These are phyloP conservation scores for Conus ventricosus DNA, from an alignment of 1,140 invertebrate species.

Conservation along the genomic window DNA sequence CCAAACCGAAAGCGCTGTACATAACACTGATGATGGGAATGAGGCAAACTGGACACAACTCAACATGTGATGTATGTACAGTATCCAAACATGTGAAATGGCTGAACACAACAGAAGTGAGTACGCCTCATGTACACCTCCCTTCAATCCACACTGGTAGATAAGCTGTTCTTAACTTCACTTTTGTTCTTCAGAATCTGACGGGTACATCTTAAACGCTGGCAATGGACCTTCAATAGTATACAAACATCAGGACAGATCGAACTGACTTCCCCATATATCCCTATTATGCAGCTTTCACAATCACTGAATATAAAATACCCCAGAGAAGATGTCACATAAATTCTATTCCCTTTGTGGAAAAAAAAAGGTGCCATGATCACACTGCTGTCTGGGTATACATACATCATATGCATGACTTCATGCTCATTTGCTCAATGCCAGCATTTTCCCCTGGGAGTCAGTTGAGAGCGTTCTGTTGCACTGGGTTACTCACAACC, in stretches of 20 bases:
- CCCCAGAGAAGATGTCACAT: background rate
- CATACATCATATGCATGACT: background rate
- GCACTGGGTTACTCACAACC: too few relatives aligned
- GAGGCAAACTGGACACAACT: background rate
- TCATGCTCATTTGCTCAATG: background rate
- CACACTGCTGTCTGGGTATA: background rate
- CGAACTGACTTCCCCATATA: background rate
- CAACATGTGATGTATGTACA: background rate
- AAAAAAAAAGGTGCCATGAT: background rate
- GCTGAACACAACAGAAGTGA: background rate
- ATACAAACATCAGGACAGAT: background rate
- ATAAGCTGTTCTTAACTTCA: background rate
- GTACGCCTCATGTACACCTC: background rate
- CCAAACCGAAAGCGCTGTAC: background rate
- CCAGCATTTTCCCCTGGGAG: too few relatives aligned
- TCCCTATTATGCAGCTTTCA: background rate
- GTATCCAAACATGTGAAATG: background rate
- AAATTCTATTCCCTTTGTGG: background rate
- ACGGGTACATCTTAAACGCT: background rate
- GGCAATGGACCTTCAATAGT: background rate
- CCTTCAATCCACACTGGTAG: background rate
- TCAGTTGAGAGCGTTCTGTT: too few relatives aligned
- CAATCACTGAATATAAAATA: background rate
- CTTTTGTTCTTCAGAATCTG: background rate
- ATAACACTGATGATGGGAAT: background rate